Conservation (phyloP, 2,888 invertebrate species). For the Trichopria drosophilae region DNA sequence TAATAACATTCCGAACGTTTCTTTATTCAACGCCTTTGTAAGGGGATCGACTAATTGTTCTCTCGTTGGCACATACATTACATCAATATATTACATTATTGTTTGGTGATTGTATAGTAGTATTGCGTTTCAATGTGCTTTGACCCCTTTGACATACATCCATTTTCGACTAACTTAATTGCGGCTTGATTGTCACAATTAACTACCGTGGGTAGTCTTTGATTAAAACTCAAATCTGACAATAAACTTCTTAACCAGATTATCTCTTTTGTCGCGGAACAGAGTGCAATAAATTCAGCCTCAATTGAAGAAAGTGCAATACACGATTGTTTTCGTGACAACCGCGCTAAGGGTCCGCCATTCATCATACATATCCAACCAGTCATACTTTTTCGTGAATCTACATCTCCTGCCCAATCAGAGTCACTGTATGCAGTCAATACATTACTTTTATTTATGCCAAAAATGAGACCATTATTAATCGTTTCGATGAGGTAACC, state of each 20-base stretch:
- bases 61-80: slow-evolving; percentile 16
- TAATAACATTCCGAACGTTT: neutral
- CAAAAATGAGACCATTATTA: slow-evolving; percentile 8
- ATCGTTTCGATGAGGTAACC: slow-evolving; percentile 20
- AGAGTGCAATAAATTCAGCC: slow-evolving; percentile 23
- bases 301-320: slow-evolving; percentile 20
- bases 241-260: slow-evolving; percentile 21
- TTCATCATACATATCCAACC: slow-evolving; percentile 17
- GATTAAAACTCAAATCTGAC: neutral
- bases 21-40: slow-evolving; percentile 15
- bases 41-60: slow-evolving; percentile 22
- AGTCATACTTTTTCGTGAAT: slow-evolving; percentile 20
- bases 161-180: slow-evolving; percentile 13
- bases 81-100: slow-evolving; percentile 7
- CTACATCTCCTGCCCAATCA: slow-evolving; percentile 16
- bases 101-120: slow-evolving; percentile 13
- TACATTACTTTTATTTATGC: neutral
- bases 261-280: slow-evolving; percentile 20
- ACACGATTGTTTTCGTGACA: slow-evolving; percentile 17
- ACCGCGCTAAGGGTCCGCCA: slow-evolving; percentile 14
- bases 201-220: slow-evolving; percentile 2
- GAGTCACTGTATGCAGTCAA: slow-evolving; percentile 13
- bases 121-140: slow-evolving; percentile 26
- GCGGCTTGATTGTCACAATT: slow-evolving; percentile 24
- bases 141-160: slow-evolving; percentile 13